Evolutionary conservation across 2,113 vertebrate genomes (phyloP).

Genomic region (Mustelus asterias): DNA sequence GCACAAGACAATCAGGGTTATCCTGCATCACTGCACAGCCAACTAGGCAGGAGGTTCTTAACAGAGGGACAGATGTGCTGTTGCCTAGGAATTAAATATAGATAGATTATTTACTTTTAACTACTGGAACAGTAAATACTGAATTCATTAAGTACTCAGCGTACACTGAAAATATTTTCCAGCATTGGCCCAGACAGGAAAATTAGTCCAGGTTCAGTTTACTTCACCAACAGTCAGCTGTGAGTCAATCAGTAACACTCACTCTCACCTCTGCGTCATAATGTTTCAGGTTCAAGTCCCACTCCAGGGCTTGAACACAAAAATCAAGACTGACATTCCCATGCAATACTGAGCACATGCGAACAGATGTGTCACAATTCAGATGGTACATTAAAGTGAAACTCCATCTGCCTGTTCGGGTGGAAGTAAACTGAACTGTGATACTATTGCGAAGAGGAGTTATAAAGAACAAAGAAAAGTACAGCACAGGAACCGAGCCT

Average conservation of each 20-base stretch:
- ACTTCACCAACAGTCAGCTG: background rate
- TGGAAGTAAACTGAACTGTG: too few relatives aligned
- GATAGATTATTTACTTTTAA: background rate
- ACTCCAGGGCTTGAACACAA: too few relatives aligned
- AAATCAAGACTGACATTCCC: too few relatives aligned
- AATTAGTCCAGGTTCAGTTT: background rate
- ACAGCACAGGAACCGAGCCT: too few relatives aligned
- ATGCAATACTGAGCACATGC: too few relatives aligned
- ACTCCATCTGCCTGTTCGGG: too few relatives aligned
- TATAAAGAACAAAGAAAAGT: too few relatives aligned
- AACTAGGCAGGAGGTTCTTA: conserved; percentile 72
- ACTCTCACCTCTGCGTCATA: background rate
- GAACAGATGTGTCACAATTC: too few relatives aligned
- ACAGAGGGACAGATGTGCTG: conserved; percentile 53
- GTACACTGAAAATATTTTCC: background rate
- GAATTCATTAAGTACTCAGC: background rate
- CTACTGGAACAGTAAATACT: background rate
- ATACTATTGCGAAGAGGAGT: too few relatives aligned
- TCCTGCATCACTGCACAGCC: conserved; percentile 82
- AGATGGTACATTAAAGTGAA: too few relatives aligned
- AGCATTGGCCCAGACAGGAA: background rate
- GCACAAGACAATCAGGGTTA: conserved; percentile 75
- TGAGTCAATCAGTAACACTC: background rate
- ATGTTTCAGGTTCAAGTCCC: too few relatives aligned
- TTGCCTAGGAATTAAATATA: conserved; percentile 52